Evolutionary conservation across 2,797 vertebrate species (phyloP).

Genomic region (Uromys caudimaculatus): DNA sequence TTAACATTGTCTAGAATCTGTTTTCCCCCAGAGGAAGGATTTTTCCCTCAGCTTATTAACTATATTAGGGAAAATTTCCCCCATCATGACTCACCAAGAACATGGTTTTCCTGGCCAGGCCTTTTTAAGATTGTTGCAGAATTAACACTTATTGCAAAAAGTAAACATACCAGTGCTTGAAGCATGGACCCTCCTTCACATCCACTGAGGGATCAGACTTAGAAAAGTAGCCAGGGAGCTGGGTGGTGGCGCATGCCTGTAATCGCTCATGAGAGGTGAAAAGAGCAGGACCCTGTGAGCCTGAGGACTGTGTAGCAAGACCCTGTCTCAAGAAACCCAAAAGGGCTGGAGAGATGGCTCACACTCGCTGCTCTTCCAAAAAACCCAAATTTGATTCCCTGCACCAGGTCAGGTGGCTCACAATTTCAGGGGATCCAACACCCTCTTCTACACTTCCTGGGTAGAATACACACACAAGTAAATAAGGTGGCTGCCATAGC

Average conservation of each 20-base stretch:
- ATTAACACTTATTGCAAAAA: slow-evolving; percentile 4
- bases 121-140: not conserved
- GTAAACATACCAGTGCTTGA: not conserved
- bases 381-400: not conserved
- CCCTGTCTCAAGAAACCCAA: not conserved
- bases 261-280: not conserved
- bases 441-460: not conserved
- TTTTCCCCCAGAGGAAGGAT: not conserved
- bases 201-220: accelerated
- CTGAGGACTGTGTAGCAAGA: not conserved
- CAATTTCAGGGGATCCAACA: too few species aligned
- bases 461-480: not conserved
- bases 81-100: not conserved
- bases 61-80: not conserved
- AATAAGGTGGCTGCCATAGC: not conserved
- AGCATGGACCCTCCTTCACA: not conserved
- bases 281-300: not conserved
- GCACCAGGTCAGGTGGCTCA: not conserved
- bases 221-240: not conserved
- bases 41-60: not conserved
- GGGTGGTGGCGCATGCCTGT: not conserved
- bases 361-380: not conserved
- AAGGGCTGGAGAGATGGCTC: not conserved
- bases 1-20: not conserved
- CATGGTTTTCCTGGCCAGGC: not conserved